A percentile compares a stretch with the other conserved stretches of the same genome.
These are phyloP conservation scores for Archegozetes longisetosus DNA, from an alignment of 1,140 invertebrate genomes.

Conservation along the genomic window DNA sequence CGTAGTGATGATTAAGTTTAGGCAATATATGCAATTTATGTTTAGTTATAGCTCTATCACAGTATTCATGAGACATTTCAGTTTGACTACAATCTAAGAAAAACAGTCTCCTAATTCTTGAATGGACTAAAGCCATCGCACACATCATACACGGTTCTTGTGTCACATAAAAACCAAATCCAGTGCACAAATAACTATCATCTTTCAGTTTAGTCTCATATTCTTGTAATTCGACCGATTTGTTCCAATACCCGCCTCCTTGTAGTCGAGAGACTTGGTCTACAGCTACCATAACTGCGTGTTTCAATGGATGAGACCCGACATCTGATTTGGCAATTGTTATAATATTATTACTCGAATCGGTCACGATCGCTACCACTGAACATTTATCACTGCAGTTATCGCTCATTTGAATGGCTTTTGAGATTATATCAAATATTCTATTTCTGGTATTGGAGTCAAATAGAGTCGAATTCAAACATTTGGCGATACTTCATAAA, in stretches of 20 bases:
- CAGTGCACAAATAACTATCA: conserved; percentile 22
- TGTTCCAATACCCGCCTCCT: conserved; percentile 54
- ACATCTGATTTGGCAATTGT: background rate
- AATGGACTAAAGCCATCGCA: conserved; percentile 82
- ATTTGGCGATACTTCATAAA: conserved; percentile 15
- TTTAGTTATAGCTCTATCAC: conserved; percentile 47
- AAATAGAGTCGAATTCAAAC: conserved; percentile 17
- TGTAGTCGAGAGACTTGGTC: conserved; percentile 66
- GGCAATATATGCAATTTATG: conserved; percentile 56
- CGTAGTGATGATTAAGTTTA: conserved; percentile 78
- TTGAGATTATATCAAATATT: conserved; percentile 11
- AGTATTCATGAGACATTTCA: conserved; percentile 25
- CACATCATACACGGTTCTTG: conserved; percentile 79
- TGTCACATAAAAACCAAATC: conserved; percentile 65
- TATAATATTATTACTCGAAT: background rate
- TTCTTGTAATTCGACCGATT: background rate
- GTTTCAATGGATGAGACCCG: conserved; percentile 44
- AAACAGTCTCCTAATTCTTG: conserved; percentile 61
- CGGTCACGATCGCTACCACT: background rate
- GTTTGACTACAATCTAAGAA: conserved; percentile 32
- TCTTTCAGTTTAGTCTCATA: background rate
- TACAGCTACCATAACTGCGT: conserved; percentile 66
- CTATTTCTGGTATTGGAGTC: conserved; percentile 1
- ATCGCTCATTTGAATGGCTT: background rate
- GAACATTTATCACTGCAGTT: background rate